Conservation (phyloP, 2,888 invertebrate genomes). For the Brachypterus glaber region DNA sequence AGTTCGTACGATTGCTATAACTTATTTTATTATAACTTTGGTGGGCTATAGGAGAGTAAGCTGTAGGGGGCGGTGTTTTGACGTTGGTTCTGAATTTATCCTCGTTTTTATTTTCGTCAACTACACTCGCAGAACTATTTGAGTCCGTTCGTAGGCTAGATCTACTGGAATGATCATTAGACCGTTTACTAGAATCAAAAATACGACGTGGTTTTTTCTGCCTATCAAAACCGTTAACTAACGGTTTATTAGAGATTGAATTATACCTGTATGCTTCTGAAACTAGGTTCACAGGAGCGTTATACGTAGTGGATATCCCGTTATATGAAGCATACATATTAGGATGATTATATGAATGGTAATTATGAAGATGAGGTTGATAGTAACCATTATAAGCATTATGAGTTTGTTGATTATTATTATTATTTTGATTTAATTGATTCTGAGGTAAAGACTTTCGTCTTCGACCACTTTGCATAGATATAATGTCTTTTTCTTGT, state of each 20-base stretch:
- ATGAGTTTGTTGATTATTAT: not conserved
- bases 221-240: not conserved
- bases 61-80: conserved; percentile 24
- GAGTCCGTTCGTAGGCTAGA: conserved; percentile 31
- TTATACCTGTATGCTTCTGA: not conserved
- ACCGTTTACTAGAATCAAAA: conserved; percentile 14
- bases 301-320: conserved; percentile 6
- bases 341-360: conserved; percentile 7
- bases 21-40: no score
- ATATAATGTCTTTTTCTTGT: conserved; percentile 36
- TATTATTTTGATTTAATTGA: not conserved
- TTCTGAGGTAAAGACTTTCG: conserved; percentile 20
- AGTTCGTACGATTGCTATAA: no score
- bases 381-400: not conserved
- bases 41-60: conserved; percentile 24
- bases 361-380: conserved; percentile 7
- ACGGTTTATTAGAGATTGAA: not conserved
- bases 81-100: conserved; percentile 15
- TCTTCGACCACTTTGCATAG: conserved; percentile 38
- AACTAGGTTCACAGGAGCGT: conserved; percentile 1
- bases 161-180: conserved; percentile 25
- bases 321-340: conserved; percentile 4
- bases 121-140: conserved; percentile 31
- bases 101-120: conserved; percentile 22
- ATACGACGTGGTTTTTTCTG: conserved; percentile 7